Conservation (phyloP, 2,113 vertebrate species). For the Clarias macrocephalus region DNA sequence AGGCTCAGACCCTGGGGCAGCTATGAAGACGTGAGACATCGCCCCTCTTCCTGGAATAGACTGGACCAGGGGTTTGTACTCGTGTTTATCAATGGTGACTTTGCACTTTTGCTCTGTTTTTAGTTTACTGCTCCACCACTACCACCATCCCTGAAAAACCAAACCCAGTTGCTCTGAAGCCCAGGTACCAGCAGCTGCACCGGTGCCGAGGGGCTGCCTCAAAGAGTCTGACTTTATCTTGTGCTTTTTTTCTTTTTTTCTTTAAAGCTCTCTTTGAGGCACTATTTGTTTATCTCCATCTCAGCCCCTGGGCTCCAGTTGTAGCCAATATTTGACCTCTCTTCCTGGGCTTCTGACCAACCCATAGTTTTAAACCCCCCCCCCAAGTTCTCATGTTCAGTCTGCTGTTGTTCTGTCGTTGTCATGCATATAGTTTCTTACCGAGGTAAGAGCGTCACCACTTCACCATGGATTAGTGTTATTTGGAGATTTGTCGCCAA, state of each 20-base stretch:
- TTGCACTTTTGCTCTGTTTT: conserved; percentile 76
- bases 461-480: conserved; percentile 67
- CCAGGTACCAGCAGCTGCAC: conserved; percentile 46
- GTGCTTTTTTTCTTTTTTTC: conserved; percentile 52
- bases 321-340: conserved; percentile 38
- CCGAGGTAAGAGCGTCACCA: conserved; percentile 25
- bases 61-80: conserved; percentile 42
- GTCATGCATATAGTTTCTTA: conserved; percentile 62
- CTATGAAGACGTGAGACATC: conserved; percentile 65
- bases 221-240: conserved; percentile 45
- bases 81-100: conserved; percentile 62
- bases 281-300: conserved; percentile 49
- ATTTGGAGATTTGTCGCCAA: conserved; percentile 53
- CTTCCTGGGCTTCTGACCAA: conserved; percentile 44
- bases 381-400: conserved; percentile 46
- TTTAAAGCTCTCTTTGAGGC: conserved; percentile 64
- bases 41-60: conserved; percentile 51
- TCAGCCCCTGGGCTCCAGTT: conserved; percentile 50
- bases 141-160: conserved; percentile 47
- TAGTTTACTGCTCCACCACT: conserved; percentile 62
- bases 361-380: conserved; percentile 33
- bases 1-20: conserved; percentile 79
- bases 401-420: conserved; percentile 60
- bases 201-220: conserved; percentile 55
- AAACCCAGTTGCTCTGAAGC: conserved; percentile 57